A percentile compares a stretch with the other conserved stretches of the same genome.
These are phyloP conservation scores for Zaprionus kolodkinae DNA, from an alignment of 1,140 invertebrate genomes.

Conservation along the genomic window DNA sequence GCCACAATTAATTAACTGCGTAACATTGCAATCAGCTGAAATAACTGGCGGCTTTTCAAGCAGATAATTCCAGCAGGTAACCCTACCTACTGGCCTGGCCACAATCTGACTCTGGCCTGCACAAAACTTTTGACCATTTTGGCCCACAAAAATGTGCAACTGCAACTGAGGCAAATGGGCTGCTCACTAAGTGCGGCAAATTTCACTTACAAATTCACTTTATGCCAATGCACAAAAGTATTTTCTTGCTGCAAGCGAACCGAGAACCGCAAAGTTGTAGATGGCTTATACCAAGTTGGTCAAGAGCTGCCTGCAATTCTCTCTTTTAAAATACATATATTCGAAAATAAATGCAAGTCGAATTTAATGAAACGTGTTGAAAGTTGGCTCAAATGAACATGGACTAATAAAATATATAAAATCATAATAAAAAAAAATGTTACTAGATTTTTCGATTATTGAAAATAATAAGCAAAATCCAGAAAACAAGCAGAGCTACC, in stretches of 20 bases:
- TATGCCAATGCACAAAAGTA: slow-evolving; percentile 47
- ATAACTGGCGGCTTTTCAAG: slow-evolving; percentile 17
- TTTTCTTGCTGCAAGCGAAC: slow-evolving; percentile 11
- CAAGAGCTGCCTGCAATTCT: not conserved
- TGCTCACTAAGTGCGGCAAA: slow-evolving; percentile 52
- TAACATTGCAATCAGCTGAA: slow-evolving; percentile 13
- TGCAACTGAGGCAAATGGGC: slow-evolving; percentile 37
- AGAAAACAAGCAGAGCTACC: too few relatives aligned
- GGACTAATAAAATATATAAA: not conserved
- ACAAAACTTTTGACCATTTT: slow-evolving; percentile 47
- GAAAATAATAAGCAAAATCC: too few relatives aligned
- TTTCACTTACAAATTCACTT: slow-evolving; percentile 70
- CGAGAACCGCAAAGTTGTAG: slow-evolving; percentile 15
- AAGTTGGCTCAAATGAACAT: not conserved
- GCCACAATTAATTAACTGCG: slow-evolving; percentile 70
- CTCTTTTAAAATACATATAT: not conserved
- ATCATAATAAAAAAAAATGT: too few relatives aligned
- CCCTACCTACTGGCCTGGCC: not conserved
- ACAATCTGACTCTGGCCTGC: slow-evolving; percentile 35
- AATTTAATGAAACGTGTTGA: not conserved
- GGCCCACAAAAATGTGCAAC: slow-evolving; percentile 35
- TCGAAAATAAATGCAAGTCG: not conserved
- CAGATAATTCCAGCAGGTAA: not conserved
- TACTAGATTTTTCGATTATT: too few relatives aligned
- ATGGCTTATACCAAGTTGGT: slow-evolving; percentile 14